These are phyloP conservation scores for Sitophilus oryzae DNA, from an alignment of 1,140 invertebrate genomes.

Conservation along the genomic window DNA sequence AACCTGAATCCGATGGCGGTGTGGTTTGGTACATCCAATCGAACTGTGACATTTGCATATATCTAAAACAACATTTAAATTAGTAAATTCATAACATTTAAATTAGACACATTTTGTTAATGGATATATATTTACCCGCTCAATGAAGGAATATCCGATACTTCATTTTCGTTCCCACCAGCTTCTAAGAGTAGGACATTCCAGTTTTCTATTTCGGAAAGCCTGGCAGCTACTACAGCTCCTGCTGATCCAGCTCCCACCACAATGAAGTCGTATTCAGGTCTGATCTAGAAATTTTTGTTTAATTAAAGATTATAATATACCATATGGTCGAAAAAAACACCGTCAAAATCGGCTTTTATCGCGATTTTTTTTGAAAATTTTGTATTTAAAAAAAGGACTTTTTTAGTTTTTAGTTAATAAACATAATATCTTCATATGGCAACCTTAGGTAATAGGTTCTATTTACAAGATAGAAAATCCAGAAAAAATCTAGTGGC, in stretches of 20 bases:
- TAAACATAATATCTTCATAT: no score
- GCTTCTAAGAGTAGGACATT: slow-evolving; percentile 77
- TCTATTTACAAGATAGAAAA: no score
- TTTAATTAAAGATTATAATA: no score
- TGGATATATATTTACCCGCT: slow-evolving; percentile 46
- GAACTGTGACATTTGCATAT: slow-evolving; percentile 69
- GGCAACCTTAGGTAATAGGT: no score
- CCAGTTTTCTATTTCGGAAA: slow-evolving; percentile 75
- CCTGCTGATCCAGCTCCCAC: slow-evolving; percentile 90
- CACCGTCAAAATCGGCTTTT: no score
- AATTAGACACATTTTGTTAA: background rate
- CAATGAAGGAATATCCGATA: slow-evolving; percentile 70
- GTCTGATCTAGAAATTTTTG: slow-evolving; percentile 54
- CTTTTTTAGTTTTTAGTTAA: no score
- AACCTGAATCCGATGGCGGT: slow-evolving; percentile 66
- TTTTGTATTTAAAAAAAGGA: no score
- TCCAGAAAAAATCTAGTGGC: no score
- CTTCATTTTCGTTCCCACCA: slow-evolving; percentile 74
- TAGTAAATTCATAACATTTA: background rate
- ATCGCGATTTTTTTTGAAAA: no score
- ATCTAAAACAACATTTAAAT: slow-evolving; percentile 36
- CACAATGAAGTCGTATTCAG: slow-evolving; percentile 76
- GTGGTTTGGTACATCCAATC: slow-evolving; percentile 93
- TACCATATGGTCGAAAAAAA: no score
- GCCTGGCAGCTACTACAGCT: slow-evolving; percentile 82